phyloP scores from a whole-genome alignment of 2,113 vertebrate species.

The Motacilla tschutschensis region DNA sequence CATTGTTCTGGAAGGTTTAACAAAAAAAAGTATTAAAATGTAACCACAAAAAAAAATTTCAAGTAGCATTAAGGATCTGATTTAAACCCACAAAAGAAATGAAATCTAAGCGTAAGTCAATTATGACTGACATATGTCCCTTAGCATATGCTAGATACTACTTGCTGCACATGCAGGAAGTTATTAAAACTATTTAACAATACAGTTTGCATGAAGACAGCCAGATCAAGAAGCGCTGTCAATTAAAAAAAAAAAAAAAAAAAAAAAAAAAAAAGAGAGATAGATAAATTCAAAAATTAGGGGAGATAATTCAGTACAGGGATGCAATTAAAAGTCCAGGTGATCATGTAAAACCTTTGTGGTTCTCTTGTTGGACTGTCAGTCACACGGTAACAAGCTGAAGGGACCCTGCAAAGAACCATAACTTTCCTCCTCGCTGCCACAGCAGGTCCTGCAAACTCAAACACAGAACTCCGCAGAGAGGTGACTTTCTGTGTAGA shows the following conservation, averaged over 20 bases:
- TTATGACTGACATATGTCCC: slow-evolving; percentile 25
- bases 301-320: slow-evolving; percentile 50
- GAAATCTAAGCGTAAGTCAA: slow-evolving; percentile 15
- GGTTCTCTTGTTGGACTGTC: neutral
- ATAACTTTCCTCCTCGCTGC: neutral
- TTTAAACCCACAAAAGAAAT: slow-evolving; percentile 49
- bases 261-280: slow-evolving; percentile 35
- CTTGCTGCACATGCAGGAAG: neutral
- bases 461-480: neutral
- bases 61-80: slow-evolving; percentile 43
- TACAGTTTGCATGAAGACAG: slow-evolving; percentile 47
- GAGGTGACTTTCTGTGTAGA: neutral
- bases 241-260: slow-evolving; percentile 41
- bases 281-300: slow-evolving; percentile 26
- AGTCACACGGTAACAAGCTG: neutral
- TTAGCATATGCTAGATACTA: slow-evolving; percentile 19
- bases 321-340: slow-evolving; percentile 43
- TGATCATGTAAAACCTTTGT: slow-evolving; percentile 4
- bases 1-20: slow-evolving; percentile 53
- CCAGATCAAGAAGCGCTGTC: slow-evolving; percentile 37
- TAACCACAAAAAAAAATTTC: slow-evolving; percentile 45
- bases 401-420: neutral
- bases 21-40: slow-evolving; percentile 50
- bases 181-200: slow-evolving; percentile 34
- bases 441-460: neutral